These are phyloP conservation scores for Drosophila testacea DNA, from an alignment of 2,888 invertebrate genomes.

Conservation along the genomic window DNA sequence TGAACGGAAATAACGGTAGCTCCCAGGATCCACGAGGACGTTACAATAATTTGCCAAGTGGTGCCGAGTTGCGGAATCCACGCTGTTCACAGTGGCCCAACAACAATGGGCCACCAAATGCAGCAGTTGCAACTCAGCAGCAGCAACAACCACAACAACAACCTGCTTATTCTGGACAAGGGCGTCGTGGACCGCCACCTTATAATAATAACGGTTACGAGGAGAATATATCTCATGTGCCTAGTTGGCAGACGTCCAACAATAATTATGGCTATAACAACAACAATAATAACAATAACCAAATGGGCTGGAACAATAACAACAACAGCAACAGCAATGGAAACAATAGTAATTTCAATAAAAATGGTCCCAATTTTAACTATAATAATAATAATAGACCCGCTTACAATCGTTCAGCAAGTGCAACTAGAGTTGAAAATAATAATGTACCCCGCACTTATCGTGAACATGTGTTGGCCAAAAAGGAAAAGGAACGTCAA, in stretches of 20 bases:
- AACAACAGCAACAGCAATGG: slow-evolving; percentile 2
- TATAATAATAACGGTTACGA: slow-evolving; percentile 7
- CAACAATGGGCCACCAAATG: neutral
- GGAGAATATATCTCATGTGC: neutral
- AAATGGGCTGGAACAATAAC: neutral
- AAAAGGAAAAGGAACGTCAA: slow-evolving; percentile 56
- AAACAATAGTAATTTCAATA: neutral
- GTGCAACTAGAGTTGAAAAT: no score
- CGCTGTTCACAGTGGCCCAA: slow-evolving; percentile 21
- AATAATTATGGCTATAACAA: slow-evolving; percentile 4
- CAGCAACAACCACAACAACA: neutral
- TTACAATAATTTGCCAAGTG: neutral
- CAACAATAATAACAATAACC: neutral
- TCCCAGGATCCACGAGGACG: neutral
- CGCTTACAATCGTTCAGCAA: neutral
- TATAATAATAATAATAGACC: neutral
- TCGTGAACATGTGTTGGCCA: slow-evolving; percentile 77
- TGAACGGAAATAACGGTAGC: no score
- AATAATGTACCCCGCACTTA: slow-evolving; percentile 74
- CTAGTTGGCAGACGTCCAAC: slow-evolving; percentile 14
- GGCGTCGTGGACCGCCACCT: neutral
- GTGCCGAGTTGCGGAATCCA: slow-evolving; percentile 22
- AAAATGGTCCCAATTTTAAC: neutral
- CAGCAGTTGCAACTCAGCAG: neutral
- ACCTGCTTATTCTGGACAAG: neutral